These are phyloP conservation scores for Zoroaster sp. DNA, from an alignment of 53 echinoderm and acorn worm species.

Conservation along the genomic window DNA sequence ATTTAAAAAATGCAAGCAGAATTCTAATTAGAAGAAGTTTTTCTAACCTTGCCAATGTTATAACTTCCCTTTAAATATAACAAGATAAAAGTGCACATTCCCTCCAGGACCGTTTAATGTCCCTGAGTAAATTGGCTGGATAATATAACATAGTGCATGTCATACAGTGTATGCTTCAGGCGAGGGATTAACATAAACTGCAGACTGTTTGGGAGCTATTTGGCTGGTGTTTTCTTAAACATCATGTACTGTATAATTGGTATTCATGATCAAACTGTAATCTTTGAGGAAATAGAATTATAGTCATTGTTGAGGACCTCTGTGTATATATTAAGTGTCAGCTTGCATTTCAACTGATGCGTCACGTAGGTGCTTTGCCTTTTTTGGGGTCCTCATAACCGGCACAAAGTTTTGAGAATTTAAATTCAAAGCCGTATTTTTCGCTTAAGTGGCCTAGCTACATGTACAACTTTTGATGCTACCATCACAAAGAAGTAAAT, in stretches of 20 bases:
- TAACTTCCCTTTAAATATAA: too few species aligned
- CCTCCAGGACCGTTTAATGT: too few species aligned
- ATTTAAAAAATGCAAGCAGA: too few species aligned
- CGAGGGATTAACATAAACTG: background rate
- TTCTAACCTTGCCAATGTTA: too few species aligned
- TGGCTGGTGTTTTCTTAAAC: background rate
- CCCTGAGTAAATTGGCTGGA: too few species aligned
- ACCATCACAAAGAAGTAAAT: background rate
- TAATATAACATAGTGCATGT: background rate
- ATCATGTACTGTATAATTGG: background rate
- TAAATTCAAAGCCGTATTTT: background rate
- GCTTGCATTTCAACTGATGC: background rate
- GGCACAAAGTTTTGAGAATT: background rate
- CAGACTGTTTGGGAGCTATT: background rate
- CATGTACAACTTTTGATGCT: background rate
- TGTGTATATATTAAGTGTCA: background rate
- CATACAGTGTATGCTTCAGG: background rate
- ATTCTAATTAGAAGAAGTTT: too few species aligned
- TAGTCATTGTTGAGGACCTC: background rate
- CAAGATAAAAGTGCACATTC: too few species aligned
- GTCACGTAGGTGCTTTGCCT: background rate
- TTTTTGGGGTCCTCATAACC: background rate
- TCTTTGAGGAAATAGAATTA: background rate
- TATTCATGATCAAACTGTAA: background rate
- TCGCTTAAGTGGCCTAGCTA: background rate